These are phyloP conservation scores for Drosophila rhopaloa DNA, from an alignment of 1,140 invertebrate genomes.

Conservation along the genomic window DNA sequence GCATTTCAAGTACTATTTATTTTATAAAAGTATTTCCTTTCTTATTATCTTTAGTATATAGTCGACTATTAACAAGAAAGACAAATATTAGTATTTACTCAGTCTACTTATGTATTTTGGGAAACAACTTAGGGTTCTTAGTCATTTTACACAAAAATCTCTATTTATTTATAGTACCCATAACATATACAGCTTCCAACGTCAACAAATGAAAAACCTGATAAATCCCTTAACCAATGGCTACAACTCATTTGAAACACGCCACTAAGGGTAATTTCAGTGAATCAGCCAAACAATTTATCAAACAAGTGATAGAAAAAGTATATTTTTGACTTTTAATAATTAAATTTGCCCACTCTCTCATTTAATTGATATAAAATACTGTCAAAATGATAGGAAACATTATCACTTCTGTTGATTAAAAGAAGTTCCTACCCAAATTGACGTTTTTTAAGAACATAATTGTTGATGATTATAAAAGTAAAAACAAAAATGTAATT, in stretches of 20 bases:
- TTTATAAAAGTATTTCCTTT: not conserved
- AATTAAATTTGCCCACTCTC: not conserved
- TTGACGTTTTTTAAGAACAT: not conserved
- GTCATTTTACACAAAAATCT: not conserved
- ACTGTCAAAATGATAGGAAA: conserved; percentile 1
- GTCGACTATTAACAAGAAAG: not conserved
- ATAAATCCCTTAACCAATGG: conserved; percentile 4
- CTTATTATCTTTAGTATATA: not conserved
- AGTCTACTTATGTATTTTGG: not conserved
- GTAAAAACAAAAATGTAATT: not conserved
- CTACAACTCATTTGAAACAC: conserved; percentile 18
- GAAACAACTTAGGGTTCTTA: not conserved
- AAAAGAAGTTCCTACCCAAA: too few species aligned
- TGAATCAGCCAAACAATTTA: conserved; percentile 17
- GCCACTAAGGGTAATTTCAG: not conserved
- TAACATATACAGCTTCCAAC: conserved; percentile 1
- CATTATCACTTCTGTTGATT: not conserved
- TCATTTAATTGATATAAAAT: not conserved
- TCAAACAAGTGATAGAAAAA: conserved; percentile 1
- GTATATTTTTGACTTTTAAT: conserved; percentile 15
- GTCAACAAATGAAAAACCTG: conserved; percentile 1
- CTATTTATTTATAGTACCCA: not conserved
- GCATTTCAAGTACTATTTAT: too few species aligned
- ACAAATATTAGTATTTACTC: not conserved
- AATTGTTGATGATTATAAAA: too few species aligned